Evolutionary conservation across 2,797 vertebrate species (phyloP), one percentile per base, ranked within the genome.

Genomic region (Manis javanica): DNA sequence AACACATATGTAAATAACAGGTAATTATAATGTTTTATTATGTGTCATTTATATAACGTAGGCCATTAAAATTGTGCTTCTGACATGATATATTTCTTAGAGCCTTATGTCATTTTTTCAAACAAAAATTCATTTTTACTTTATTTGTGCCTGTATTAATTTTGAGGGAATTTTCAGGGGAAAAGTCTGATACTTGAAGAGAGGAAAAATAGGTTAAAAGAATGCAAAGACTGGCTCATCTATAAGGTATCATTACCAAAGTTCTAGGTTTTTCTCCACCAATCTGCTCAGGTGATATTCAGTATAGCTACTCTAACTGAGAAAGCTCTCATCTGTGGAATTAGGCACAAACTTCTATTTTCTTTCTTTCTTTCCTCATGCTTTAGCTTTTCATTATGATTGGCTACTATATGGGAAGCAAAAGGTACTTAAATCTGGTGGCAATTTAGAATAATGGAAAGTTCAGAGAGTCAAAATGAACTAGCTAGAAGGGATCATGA

Each of bases 1-100:
- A 83, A 94, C 21, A 92, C 42, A 88, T 55, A n/a, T 94, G 94
- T 96, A 97, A 97, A 97, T 97, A 96, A 96, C 72, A 84, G 94
- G 95, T 84, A 94, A 96, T 96, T 97, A 87, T 39, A 77, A 89
- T 94, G 93, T 91, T 94, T 95, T 94, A 96, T 95, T 94, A 77
- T 68, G 81, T 95, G 86, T 85, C 92, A 85, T 77, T 94, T 96
- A 77, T 95, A 86, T 82, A 95, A 90, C 61, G 57, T 86, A 84
- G 75, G n/a, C 39, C 61, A 95, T 96, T 96, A 96, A 95, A 96
- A 89, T 79, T 96, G 64, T 55, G 72, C 93, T 91, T 96, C 66
- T 96, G 78, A 94, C 34, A 16, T 55, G 42, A 89, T 81, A 83
- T 26, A 86, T 91, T 92, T 95, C 74, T 95, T 88, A 82, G 69